Evolutionary conservation across 1,140 invertebrate genomes (phyloP), one percentile per base, ranked within the genome.

Genomic region (Pseudomyrmex gracilis): DNA sequence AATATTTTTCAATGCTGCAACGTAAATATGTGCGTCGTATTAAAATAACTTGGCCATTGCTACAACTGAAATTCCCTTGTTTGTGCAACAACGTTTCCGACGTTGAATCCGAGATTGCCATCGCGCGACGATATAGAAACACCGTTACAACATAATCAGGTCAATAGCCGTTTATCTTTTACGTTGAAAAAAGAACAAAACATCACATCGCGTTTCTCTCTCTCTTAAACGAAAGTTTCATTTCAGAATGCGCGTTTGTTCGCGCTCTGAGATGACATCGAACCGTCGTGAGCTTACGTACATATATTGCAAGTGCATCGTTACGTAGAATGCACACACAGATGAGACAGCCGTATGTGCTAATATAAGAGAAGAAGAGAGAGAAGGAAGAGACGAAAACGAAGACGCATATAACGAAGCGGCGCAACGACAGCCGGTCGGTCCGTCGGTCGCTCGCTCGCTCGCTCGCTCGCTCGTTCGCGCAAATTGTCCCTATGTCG

Each of bases 401-500:
- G 24, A 8, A 73, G 70, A 20, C 22, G 71, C 55, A 73, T 49
- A 73, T 43, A 84, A 86, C 80, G 71, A 77, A 57, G 60, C 10
- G 22, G 68, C 47, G 45, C 66, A 73, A 67, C 51, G 83, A 45
- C 45, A 58, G 53, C 15, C 49, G 49, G 45, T 60, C 5, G 76
- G 20, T 78, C 34, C 51, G 24, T 70, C 43, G 64, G 10, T 34
- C 51, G 76, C 1, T 47, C 51, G 76, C 20, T 66, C 64, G 64
- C 34, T 34, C 34, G n/a, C n/a, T n/a, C n/a, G n/a, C n/a, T n/a
- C n/a, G n/a, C n/a, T n/a, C n/a, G n/a, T 58, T 82, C 80, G 70
- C 74, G 84, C 83, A 86, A 91, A 90, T 88, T 89, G 84, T 88
- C 83, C 70, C 84, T 68, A 67, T 88, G 90, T 91, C 90, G 89